Evolutionary conservation across 1,140 invertebrate genomes (phyloP).

Genomic region (Heliothis subflexa): DNA sequence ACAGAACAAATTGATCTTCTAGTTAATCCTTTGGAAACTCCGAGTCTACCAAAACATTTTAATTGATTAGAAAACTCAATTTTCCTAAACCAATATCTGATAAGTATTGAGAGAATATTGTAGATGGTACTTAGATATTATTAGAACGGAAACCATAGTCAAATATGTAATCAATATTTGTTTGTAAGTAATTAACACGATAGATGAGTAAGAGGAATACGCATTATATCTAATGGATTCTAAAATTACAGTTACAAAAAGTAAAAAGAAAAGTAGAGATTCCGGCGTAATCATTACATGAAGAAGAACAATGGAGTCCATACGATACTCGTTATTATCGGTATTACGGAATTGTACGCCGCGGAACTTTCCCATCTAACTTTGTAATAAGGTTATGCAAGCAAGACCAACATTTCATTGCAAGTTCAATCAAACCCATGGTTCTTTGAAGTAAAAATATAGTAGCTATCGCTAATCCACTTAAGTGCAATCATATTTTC

Average conservation of each 20-base stretch:
- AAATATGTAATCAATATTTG: background rate
- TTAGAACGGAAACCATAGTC: background rate
- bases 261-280: conserved; percentile 33
- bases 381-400: conserved; percentile 57
- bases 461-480: background rate
- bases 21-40: conserved; percentile 7
- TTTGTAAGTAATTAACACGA: background rate
- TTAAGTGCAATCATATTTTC: background rate
- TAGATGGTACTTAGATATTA: too few relatives aligned
- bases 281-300: conserved; percentile 29
- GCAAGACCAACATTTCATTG: conserved; percentile 46
- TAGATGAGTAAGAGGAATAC: background rate
- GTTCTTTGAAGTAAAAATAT: conserved; percentile 3
- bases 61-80: conserved; percentile 4
- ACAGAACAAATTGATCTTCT: conserved; percentile 17
- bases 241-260: conserved; percentile 33
- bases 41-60: background rate
- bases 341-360: conserved; percentile 52
- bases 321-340: conserved; percentile 52
- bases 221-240: conserved; percentile 4
- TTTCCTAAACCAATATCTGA: background rate
- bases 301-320: conserved; percentile 55
- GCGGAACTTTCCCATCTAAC: conserved; percentile 58
- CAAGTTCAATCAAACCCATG: conserved; percentile 12
- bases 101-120: too few relatives aligned